Percentiles rank a stretch among this genome's conserved stretches.
phyloP scores from a whole-genome alignment of 1,140 invertebrate species.

The Diorhabda sublineata region DNA sequence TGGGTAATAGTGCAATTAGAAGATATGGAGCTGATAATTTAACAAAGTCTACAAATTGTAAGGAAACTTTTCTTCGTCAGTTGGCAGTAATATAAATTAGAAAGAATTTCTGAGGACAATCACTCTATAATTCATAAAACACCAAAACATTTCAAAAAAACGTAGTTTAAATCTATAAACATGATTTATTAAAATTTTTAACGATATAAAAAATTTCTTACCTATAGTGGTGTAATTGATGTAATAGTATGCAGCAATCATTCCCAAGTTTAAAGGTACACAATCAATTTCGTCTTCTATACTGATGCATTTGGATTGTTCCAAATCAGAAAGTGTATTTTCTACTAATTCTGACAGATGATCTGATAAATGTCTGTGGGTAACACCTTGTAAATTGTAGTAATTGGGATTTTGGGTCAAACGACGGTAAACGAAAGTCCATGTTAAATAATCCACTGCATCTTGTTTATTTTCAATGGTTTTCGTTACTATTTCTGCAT shows the following conservation, averaged over 20 bases:
- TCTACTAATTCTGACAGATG: constrained; percentile 98
- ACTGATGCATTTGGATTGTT: constrained; percentile 97
- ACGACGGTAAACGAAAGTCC: constrained; percentile 96
- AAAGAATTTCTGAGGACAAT: too few species aligned
- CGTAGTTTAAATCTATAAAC: too few species aligned
- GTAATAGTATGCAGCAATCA: constrained; percentile 99
- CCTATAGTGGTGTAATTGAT: constrained; percentile 99
- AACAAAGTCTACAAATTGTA: too few species aligned
- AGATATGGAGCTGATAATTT: too few species aligned
- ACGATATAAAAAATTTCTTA: constrained; percentile 44
- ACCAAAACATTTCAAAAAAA: too few species aligned
- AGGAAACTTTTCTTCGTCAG: too few species aligned
- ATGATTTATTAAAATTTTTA: too few species aligned
- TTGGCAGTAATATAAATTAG: too few species aligned
- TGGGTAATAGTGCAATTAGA: too few species aligned
- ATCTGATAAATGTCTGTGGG: constrained; percentile 95
- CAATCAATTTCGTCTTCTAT: constrained; percentile 98
- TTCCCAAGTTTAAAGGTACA: constrained; percentile 93
- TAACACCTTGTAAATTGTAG: constrained; percentile 95
- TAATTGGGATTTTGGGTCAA: constrained; percentile 99
- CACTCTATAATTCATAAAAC: too few species aligned
- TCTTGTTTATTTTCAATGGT: constrained; percentile 99
- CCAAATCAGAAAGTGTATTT: constrained; percentile 89
- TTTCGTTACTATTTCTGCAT: constrained; percentile 99
- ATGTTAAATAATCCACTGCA: constrained; percentile 98